phyloP scores from a whole-genome alignment of 2,888 invertebrate species.

The Watsonalla binaria region DNA sequence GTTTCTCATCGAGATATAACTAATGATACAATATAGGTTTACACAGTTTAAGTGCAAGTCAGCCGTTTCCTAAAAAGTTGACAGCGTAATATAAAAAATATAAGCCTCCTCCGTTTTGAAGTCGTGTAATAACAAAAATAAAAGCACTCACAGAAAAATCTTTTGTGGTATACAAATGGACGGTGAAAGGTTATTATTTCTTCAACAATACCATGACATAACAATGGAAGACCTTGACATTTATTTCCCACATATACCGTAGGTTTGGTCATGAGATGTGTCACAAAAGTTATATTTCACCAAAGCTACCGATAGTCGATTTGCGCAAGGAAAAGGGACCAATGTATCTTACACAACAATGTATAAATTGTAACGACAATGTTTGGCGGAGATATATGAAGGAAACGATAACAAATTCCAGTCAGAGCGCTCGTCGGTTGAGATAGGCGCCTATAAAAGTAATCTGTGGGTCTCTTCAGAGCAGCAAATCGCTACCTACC shows the following conservation, averaged over 20 bases:
- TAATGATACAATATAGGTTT: too few relatives aligned
- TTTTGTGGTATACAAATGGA: not conserved
- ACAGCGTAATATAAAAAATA: too few relatives aligned
- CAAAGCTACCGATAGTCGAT: not conserved
- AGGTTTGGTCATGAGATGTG: not conserved
- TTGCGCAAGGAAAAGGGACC: not conserved
- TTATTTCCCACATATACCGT: not conserved
- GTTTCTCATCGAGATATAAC: too few relatives aligned
- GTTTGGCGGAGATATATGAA: constrained; percentile 3
- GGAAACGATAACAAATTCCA: constrained; percentile 18
- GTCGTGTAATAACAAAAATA: too few relatives aligned
- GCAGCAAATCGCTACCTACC: constrained; percentile 8
- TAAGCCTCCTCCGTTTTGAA: too few relatives aligned
- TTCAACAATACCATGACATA: not conserved
- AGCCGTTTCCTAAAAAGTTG: too few relatives aligned
- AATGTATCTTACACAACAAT: constrained; percentile 6
- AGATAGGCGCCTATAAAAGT: constrained; percentile 27
- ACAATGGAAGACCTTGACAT: not conserved
- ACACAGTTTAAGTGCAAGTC: too few relatives aligned
- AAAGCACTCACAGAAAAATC: not conserved
- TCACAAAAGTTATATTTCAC: not conserved
- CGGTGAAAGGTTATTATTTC: not conserved
- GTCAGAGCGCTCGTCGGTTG: constrained; percentile 13
- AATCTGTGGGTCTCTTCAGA: constrained; percentile 21
- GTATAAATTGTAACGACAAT: constrained; percentile 14